phyloP scores from a whole-genome alignment of 2,797 vertebrate genomes.

The Enteromius radiatus region DNA sequence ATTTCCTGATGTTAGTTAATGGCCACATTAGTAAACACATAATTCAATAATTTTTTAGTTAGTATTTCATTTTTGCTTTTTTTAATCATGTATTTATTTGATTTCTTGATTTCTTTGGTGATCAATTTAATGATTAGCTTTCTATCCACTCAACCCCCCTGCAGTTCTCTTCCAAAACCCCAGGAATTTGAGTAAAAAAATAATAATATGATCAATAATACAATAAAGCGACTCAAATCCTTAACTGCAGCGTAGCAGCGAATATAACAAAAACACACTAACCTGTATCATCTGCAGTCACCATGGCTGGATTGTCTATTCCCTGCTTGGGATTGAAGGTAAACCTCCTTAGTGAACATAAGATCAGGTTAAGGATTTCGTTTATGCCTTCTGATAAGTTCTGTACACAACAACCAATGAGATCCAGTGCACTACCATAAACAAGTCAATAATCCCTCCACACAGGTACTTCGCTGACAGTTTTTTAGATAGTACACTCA shows the following conservation, averaged over 20 bases:
- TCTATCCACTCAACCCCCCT: background rate
- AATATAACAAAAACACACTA: slow-evolving; percentile 39
- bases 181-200: background rate
- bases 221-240: background rate
- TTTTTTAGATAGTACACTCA: slow-evolving; percentile 23
- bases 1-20: background rate
- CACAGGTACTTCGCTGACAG: slow-evolving; percentile 9
- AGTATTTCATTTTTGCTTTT: background rate
- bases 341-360: slow-evolving; percentile 80
- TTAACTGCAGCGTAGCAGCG: background rate
- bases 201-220: background rate
- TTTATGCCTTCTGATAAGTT: slow-evolving; percentile 32
- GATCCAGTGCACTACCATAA: slow-evolving; percentile 33
- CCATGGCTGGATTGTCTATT: slow-evolving; percentile 92
- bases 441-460: slow-evolving; percentile 24
- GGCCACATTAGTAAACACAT: background rate
- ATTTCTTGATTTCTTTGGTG: background rate
- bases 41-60: too few relatives aligned
- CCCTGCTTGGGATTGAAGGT: slow-evolving; percentile 92
- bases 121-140: background rate
- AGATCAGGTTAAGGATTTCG: slow-evolving; percentile 1
- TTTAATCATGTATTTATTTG: background rate
- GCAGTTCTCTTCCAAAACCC: background rate
- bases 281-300: slow-evolving; percentile 78
- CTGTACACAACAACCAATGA: slow-evolving; percentile 35